Evolutionary conservation across 2,113 vertebrate genomes (phyloP).

Genomic region (Fulmarus glacialis): DNA sequence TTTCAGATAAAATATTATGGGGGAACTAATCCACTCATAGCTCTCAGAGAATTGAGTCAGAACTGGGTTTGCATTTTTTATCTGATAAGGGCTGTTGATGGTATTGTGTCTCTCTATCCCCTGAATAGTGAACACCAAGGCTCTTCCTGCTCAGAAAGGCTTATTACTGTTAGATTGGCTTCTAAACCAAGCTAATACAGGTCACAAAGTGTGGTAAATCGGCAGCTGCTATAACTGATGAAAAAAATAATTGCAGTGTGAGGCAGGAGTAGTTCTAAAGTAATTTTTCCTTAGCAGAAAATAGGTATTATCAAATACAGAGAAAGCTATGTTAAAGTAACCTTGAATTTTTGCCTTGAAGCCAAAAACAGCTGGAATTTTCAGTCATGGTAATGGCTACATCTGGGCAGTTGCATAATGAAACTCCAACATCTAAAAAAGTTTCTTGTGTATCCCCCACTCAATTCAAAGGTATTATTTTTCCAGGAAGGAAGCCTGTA

Average conservation of each 20-base stretch:
- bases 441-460: not conserved
- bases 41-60: not conserved
- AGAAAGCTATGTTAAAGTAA: slow-evolving; percentile 18
- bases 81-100: not conserved
- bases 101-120: not conserved
- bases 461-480: not conserved
- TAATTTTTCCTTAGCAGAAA: slow-evolving; percentile 51
- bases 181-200: slow-evolving; percentile 38
- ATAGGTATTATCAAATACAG: slow-evolving; percentile 10
- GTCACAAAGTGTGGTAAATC: slow-evolving; percentile 57
- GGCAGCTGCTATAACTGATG: slow-evolving; percentile 40
- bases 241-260: slow-evolving; percentile 57
- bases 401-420: not conserved
- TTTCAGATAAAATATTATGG: not conserved
- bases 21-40: not conserved
- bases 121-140: not conserved
- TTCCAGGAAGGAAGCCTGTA: not conserved
- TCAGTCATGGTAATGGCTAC: not conserved
- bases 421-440: not conserved
- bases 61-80: slow-evolving; percentile 17
- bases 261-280: slow-evolving; percentile 24
- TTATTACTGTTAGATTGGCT: slow-evolving; percentile 47
- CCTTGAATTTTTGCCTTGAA: not conserved
- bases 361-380: slow-evolving; percentile 2
- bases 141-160: slow-evolving; percentile 13